Base-by-base conservation (phyloP, 2,888 invertebrate genomes). In the Vandiemenella viatica region DNA sequence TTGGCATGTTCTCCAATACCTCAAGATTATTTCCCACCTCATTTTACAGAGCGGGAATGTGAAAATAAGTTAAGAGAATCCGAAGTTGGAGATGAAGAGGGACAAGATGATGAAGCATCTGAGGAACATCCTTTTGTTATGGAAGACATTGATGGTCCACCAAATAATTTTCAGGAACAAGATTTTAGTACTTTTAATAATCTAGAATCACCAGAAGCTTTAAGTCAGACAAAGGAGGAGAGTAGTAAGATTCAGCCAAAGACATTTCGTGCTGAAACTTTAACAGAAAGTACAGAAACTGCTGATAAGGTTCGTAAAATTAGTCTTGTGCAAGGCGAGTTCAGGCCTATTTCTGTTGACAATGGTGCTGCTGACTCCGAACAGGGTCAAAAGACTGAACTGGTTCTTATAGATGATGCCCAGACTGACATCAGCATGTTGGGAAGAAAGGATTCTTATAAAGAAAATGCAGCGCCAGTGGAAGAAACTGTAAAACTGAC, bases 1-100 rank as follows among this genome's bases (percentile, higher is more conserved):
- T 73, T 97, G 59, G 95, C 96, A 49, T 96, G 96, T 18, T 95
- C 95, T 4, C 96, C 97, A 13, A 84, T 97, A 57, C 93, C 91
- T 3, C 80, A 83, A 19, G 77, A 78, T 55, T 17, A 42, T 4
- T 32, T 32, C n/a, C 32, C 32, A 13, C 2, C 4, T 13, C 32
- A 32, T 4, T 32, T 32, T n/a, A 10, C 10, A n/a, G 32, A 32
- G 2, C 10, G n/a, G n/a, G n/a, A n/a, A n/a, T n/a, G n/a, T n/a
- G n/a, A n/a, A n/a, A 32, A n/a, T 4, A 2, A 32, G n/a, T 10
- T n/a, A 13, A 32, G 13, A 13, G 32, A 13, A 3, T 13, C 32
- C 4, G 32, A 32, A 32, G 37, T 46, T 18, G 21, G 17, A 8
- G 20, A n/a, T 6, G 38, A 13, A 17, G 46, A 17, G 8, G 20